Evolutionary conservation across 2,113 vertebrate species (phyloP).

Genomic region (Pseudonaja textilis): DNA sequence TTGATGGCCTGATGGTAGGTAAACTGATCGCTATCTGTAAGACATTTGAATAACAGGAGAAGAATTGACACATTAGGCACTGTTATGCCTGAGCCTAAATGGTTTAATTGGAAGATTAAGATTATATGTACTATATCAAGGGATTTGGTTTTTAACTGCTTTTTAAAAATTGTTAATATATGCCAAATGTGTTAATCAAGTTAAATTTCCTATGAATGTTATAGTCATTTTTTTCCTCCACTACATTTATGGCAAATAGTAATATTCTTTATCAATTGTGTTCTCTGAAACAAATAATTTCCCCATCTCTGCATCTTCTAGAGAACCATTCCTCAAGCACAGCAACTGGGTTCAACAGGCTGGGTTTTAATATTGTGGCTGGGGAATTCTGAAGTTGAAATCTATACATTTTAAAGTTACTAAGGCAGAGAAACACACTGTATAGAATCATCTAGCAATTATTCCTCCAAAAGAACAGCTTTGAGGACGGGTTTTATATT

Average conservation of each 20-base stretch:
- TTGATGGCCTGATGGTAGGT: conserved; percentile 1
- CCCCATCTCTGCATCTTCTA: background rate
- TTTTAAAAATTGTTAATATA: background rate
- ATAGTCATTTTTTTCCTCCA: background rate
- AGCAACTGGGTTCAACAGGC: background rate
- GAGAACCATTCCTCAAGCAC: background rate
- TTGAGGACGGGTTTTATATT: background rate
- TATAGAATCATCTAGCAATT: background rate
- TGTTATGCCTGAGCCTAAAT: background rate
- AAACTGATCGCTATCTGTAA: conserved; percentile 20
- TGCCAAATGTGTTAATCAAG: background rate
- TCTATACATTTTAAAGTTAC: background rate
- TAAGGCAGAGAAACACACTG: background rate
- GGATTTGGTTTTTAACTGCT: background rate
- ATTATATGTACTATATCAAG: too few relatives aligned
- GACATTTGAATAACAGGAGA: conserved; percentile 10
- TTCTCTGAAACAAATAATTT: background rate
- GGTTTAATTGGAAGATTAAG: background rate
- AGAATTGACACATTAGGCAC: background rate
- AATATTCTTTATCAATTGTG: background rate
- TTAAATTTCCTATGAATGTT: background rate
- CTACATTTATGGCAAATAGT: background rate
- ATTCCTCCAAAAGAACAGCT: background rate
- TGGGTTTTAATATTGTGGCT: background rate
- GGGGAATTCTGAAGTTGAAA: background rate